phyloP scores from a whole-genome alignment of 2,113 vertebrate species.

The Seriola quinqueradiata region DNA sequence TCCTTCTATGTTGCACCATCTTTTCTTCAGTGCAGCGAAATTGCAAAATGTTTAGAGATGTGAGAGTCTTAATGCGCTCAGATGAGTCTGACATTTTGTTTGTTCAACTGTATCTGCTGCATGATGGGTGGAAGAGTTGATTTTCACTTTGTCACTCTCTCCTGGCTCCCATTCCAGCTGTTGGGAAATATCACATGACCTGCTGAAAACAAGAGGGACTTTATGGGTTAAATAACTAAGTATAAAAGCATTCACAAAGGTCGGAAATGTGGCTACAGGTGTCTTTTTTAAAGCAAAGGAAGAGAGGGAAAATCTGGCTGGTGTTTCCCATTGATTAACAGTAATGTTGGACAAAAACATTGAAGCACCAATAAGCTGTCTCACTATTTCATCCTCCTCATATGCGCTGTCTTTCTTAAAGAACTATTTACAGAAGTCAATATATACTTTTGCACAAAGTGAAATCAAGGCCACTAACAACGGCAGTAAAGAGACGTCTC shows the following conservation, averaged over 20 bases:
- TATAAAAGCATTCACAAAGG: constrained; percentile 2
- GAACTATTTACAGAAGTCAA: not conserved
- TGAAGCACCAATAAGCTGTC: constrained; percentile 1
- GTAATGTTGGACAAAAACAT: not conserved
- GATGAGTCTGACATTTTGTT: constrained; percentile 45
- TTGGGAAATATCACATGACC: constrained; percentile 54
- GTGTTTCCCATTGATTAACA: not conserved
- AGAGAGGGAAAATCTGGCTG: not conserved
- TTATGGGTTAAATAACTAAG: constrained; percentile 17
- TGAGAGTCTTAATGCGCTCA: constrained; percentile 1
- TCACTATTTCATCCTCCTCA: not conserved
- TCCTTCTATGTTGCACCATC: constrained; percentile 17
- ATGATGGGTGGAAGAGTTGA: constrained; percentile 34
- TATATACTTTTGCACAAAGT: not conserved
- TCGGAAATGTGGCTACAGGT: not conserved
- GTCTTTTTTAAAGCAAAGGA: not conserved
- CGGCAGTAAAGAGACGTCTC: not conserved
- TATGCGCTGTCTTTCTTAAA: not conserved
- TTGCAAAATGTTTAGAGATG: constrained; percentile 40
- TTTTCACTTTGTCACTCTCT: constrained; percentile 53
- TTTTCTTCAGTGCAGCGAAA: constrained; percentile 18
- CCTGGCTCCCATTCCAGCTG: constrained; percentile 29
- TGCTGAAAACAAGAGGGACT: constrained; percentile 26
- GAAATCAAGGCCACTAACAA: not conserved
- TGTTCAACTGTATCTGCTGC: constrained; percentile 10